These are phyloP conservation scores for Saxicola maurus DNA, from an alignment of 2,797 vertebrate species.

Conservation along the genomic window DNA sequence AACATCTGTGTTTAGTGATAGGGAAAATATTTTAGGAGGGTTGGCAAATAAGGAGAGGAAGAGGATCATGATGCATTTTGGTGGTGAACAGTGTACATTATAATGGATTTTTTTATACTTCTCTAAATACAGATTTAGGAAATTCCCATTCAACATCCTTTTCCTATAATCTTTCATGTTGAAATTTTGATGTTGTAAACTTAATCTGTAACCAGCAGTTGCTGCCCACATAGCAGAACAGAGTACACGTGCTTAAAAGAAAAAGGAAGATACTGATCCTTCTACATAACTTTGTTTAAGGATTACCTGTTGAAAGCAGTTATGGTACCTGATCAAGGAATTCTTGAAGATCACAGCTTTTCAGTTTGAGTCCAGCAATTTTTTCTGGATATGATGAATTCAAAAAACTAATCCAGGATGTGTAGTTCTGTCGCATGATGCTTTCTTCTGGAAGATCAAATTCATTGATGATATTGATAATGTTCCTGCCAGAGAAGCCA, in stretches of 20 bases:
- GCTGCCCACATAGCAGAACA: background rate
- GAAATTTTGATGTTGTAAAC: too few relatives aligned
- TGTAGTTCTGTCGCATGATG: conserved; percentile 76
- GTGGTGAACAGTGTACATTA: background rate
- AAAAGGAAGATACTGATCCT: background rate
- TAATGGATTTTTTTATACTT: background rate
- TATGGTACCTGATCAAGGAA: conserved; percentile 84
- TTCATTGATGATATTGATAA: conserved; percentile 76
- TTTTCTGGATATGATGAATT: conserved; percentile 58
- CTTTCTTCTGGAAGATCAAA: conserved; percentile 82
- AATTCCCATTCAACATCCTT: background rate
- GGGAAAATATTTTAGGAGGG: background rate
- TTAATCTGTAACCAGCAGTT: too few relatives aligned
- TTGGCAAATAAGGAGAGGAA: background rate
- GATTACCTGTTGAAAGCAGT: background rate
- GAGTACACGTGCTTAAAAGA: background rate
- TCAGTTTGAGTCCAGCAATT: conserved; percentile 69
- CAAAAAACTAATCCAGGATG: conserved; percentile 60
- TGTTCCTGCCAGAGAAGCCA: conserved; percentile 77
- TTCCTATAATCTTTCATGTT: background rate
- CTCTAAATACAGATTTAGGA: background rate
- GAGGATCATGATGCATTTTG: background rate
- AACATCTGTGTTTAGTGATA: background rate
- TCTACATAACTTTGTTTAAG: background rate
- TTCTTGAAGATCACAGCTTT: conserved; percentile 73